Evolutionary conservation across 1,140 invertebrate species (phyloP).

Genomic region (Psix sp.): DNA sequence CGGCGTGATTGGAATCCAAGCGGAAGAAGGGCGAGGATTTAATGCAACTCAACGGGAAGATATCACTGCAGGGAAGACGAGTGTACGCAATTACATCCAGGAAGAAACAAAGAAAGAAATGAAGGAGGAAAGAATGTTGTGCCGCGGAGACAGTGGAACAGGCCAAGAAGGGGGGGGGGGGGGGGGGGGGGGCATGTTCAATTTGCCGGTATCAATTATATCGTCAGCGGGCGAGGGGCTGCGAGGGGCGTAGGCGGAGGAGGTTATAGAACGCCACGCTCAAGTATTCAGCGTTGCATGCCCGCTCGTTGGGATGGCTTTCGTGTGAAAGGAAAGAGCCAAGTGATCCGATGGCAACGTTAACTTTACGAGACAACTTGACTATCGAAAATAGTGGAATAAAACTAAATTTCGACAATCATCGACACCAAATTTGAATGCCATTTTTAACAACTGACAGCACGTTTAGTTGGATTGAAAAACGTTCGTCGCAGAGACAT

Average conservation of each 20-base stretch:
- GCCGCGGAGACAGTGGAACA: constrained; percentile 10
- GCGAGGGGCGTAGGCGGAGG: constrained; percentile 24
- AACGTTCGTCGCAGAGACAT: too few species aligned
- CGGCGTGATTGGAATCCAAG: constrained; percentile 37
- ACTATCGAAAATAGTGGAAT: background rate
- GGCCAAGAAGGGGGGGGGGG: constrained; percentile 4
- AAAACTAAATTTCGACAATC: background rate
- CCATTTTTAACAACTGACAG: too few species aligned
- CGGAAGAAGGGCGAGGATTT: constrained; percentile 34
- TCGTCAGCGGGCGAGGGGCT: constrained; percentile 19
- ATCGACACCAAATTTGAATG: too few species aligned
- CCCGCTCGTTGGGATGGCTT: constrained; percentile 59
- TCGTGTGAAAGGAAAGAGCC: constrained; percentile 64
- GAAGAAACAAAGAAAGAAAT: constrained; percentile 49
- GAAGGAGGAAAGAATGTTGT: constrained; percentile 21
- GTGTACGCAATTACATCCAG: constrained; percentile 44
- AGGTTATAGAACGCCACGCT: constrained; percentile 58
- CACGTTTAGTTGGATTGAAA: too few species aligned
- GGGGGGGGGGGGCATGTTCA: constrained; percentile 57
- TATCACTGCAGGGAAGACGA: constrained; percentile 43
- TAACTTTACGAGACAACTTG: constrained; percentile 26
- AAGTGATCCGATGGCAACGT: constrained; percentile 39
- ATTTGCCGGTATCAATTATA: constrained; percentile 64
- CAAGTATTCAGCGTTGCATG: constrained; percentile 60
- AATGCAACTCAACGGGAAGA: constrained; percentile 36